Conservation (phyloP, 2,797 vertebrate genomes). For the Falco peregrinus region DNA sequence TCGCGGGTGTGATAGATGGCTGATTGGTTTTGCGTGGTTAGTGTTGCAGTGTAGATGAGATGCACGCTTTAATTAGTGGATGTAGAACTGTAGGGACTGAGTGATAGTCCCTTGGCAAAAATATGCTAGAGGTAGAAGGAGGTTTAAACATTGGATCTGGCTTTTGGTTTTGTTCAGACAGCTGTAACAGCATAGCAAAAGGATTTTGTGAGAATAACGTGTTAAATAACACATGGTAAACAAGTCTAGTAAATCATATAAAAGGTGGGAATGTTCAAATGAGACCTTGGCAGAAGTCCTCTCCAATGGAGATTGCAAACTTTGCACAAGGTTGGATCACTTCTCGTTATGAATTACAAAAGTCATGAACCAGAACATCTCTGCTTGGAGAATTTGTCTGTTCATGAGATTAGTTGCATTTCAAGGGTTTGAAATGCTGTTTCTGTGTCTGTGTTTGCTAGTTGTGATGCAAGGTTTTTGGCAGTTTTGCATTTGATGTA, state of each 20-base stretch:
- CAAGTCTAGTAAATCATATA: neutral
- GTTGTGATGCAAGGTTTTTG: neutral
- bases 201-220: neutral
- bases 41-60: neutral
- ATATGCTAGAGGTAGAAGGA: neutral
- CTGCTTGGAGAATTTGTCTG: neutral
- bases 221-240: neutral
- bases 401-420: neutral
- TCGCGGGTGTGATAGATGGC: neutral
- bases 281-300: neutral
- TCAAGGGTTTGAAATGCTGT: constrained; percentile 18
- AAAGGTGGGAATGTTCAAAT: neutral
- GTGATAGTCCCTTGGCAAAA: neutral
- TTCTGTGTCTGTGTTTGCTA: neutral
- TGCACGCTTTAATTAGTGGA: neutral
- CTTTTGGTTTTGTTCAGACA: neutral
- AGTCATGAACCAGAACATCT: neutral
- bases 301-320: neutral
- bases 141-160: neutral
- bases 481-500: constrained; percentile 5
- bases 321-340: neutral
- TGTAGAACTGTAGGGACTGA: neutral
- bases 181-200: neutral
- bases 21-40: neutral
- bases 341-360: neutral